Evolutionary conservation across 1,140 invertebrate genomes (phyloP), one percentile per base, ranked within the genome.

Genomic region (Matsumurasca onukii): DNA sequence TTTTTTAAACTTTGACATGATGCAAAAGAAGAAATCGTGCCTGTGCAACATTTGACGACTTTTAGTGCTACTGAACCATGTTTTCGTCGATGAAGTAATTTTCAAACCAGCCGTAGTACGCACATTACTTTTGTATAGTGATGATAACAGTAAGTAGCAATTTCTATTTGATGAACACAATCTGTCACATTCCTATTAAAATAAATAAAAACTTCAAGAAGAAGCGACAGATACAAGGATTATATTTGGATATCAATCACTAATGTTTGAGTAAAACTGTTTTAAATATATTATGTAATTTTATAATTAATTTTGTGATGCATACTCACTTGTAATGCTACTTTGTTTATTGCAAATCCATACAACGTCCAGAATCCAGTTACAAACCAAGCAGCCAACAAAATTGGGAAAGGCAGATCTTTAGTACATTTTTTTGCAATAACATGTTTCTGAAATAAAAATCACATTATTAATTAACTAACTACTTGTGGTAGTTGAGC

Each of bases 371-470:
- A 63, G 29, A 63, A 63, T 3, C 31, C 31, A 5, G 59, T 31
- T 5, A 63, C 59, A 20, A 63, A 31, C 13, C 12, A 30, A 31
- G 59, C 59, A 2, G 30, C 59, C 1, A 63, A 29, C 5, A 63
- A 20, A n/a, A 63, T 63, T 31, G 59, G 59, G 13, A 63, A 63
- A 3, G 59, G 59, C n/a, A 63, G 30, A n/a, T 31, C 29, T 20
- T 63, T 63, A 20, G 59, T 63, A 20, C 27, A 20, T n/a, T 63
- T 63, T 1, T 29, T 31, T 31, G 31, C n/a, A 20, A 63, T 9
- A 13, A 63, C 59, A 20, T 31, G 27, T 63, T 31, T 63, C 59
- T 63, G 30, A 31, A 63, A 63, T 3, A 63, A 9, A 59, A 55
- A 55, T 45, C 9, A 45, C n/a, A 9, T n/a, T 12, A 9, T 45